Base-by-base conservation (phyloP, 2,113 vertebrate genomes). In the Bagarius yarrelli region DNA sequence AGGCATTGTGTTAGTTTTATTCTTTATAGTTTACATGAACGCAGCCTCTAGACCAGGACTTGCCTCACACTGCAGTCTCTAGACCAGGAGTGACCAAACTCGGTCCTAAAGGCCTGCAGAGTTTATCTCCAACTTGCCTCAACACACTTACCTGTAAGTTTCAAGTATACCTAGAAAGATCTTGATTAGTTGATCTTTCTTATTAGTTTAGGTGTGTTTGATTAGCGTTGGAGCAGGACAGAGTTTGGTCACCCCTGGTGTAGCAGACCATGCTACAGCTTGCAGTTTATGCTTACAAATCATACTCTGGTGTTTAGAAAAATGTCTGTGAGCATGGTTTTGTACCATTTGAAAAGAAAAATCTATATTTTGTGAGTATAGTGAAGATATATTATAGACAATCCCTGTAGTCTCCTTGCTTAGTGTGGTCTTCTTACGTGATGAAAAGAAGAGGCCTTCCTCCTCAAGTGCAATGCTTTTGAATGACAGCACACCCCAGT, bases 291-390 rank as follows among this genome's bases (percentile, higher is more conserved):
- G 81, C 73, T 88, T 88, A 87, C 88, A 86, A 90, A 90, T 90
- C 89, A 91, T 91, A 91, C 89, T 85, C 88, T 85, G 76, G 78
- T 86, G 90, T 93, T n/a, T 89, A 88, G 90, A 91, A 91, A 91
- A 88, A 87, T 74, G 90, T 92, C 86, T 89, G 91, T 92, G 90
- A 92, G 92, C 91, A 93, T 93, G 92, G 90, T 91, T 92, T 87
- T 76, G 63, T 82, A 70, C 63, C 84, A 86, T 91, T 89, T 86
- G 83, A 90, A 81, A 90, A 88, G 89, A 88, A 89, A 88, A 59
- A 47, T 76, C 85, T 83, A 76, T 78, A 87, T 82, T 82, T 82
- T 82, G 81, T 82, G 81, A 82, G 81, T 70, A 77, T 70, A 56
- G 73, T 76, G 74, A 82, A 77, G 63, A 82, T 76, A 76, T 76